Conservation (phyloP, 2,113 vertebrate species). For the Benitochromis conjunctus region DNA sequence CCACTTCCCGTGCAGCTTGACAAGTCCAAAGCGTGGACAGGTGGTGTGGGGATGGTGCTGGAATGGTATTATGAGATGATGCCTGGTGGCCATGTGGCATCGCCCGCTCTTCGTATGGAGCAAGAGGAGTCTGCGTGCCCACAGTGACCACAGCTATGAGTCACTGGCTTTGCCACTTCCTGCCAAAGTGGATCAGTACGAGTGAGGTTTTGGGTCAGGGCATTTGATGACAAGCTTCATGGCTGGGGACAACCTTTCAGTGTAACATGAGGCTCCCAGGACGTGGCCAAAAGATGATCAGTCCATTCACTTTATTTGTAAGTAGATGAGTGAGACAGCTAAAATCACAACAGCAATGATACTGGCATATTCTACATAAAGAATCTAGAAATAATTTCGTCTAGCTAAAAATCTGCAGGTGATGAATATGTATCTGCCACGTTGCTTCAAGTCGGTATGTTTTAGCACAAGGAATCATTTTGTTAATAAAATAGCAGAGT, state of each 20-base stretch:
- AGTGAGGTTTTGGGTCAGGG: conserved; percentile 48
- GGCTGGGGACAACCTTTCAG: conserved; percentile 9
- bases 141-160: conserved; percentile 51
- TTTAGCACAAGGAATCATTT: neutral
- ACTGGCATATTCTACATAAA: neutral
- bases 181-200: conserved; percentile 54
- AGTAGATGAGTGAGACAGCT: neutral
- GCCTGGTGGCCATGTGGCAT: conserved; percentile 66
- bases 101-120: conserved; percentile 55
- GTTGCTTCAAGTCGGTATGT: neutral
- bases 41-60: conserved; percentile 71
- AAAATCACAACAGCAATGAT: neutral
- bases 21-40: conserved; percentile 68
- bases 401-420: neutral
- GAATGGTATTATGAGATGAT: conserved; percentile 53
- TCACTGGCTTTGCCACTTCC: conserved; percentile 60
- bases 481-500: neutral
- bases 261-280: neutral
- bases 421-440: neutral
- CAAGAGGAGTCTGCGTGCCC: conserved; percentile 31
- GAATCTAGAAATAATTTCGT: neutral
- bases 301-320: neutral
- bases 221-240: conserved; percentile 25
- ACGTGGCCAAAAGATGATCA: conserved; percentile 1
- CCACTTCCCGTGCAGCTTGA: conserved; percentile 52